Evolutionary conservation across 2,888 invertebrate genomes (phyloP), one percentile per base, ranked within the genome.

Genomic region (Leptopilina drosophilae): DNA sequence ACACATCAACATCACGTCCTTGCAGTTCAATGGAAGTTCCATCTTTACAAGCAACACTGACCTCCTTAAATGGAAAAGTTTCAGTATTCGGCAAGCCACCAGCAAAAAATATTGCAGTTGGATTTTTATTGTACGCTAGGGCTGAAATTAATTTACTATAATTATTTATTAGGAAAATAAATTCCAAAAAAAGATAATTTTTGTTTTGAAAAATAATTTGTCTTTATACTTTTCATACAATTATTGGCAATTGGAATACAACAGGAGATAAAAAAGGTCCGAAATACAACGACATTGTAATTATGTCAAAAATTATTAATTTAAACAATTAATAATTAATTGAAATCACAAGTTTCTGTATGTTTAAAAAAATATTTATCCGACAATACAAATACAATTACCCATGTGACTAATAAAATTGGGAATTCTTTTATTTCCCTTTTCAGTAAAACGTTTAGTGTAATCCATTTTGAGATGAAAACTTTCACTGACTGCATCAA

Each of bases 61-160:
- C 92, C 7, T 93, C 93, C 80, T 93, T 92, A 88, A 95, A 95
- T 0, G 96, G 96, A 87, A 95, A 96, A 26, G 94, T 94, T 0
- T 92, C 90, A 67, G 95, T 94, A 86, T 95, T 96, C 12, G 96
- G 96, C 93, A 95, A 94, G 0, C 96, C 96, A 81, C 95, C 95
- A 0, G 95, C 95, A 1, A 95, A 89, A 0, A 94, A 94, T 40
- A 95, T 93, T 80, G 92, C 90, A 53, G 92, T 91, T 75, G 93
- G 93, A 77, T 90, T 91, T 15, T 87, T 89, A 77, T 89, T 87
- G 82, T 92, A 92, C 33, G 90, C 85, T 79, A 75, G 84, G 62
- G 85, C 85, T 85, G 53, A 14, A 77, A 73, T 15, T 20, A 66
- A 5, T 42, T 46, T 42, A 6, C n/a, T n/a, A 6, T n/a, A 4